These are phyloP conservation scores for Myocastor coypus DNA, from an alignment of 2,113 vertebrate species.

Conservation along the genomic window DNA sequence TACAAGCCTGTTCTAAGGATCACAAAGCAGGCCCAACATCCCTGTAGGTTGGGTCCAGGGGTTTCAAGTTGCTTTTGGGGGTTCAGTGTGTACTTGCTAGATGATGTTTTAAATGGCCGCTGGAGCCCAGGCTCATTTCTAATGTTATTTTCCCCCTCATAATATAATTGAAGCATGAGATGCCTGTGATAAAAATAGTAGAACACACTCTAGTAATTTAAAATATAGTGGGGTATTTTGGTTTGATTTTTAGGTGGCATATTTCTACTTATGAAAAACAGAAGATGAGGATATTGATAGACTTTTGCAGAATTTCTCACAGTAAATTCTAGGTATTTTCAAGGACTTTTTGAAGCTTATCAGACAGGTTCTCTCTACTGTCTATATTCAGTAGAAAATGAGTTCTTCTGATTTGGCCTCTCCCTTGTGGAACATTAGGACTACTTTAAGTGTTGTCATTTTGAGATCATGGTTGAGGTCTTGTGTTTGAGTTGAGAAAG, in stretches of 20 bases:
- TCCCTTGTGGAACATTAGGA: not conserved
- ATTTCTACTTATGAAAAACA: conserved; percentile 23
- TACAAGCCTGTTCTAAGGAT: not conserved
- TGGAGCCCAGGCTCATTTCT: not conserved
- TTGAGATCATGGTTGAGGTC: not conserved
- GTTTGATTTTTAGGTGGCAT: conserved; percentile 24
- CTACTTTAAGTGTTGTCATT: not conserved
- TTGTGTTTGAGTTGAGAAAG: not conserved
- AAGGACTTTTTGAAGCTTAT: not conserved
- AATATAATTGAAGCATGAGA: conserved; percentile 14
- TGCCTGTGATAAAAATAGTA: conserved; percentile 56
- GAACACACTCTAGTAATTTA: conserved; percentile 57
- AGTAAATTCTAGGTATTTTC: conserved; percentile 20
- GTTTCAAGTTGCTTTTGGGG: not conserved
- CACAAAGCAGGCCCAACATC: not conserved
- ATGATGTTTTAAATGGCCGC: not conserved
- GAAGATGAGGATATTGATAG: not conserved
- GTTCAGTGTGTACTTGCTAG: not conserved
- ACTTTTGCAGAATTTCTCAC: conserved; percentile 41
- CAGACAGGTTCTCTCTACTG: not conserved
- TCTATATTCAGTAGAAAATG: conserved; percentile 35
- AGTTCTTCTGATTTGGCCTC: not conserved
- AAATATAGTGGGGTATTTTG: conserved; percentile 26
- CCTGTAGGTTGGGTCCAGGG: not conserved
- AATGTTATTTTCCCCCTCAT: not conserved